phyloP scores from a whole-genome alignment of 2,888 invertebrate species.

The Sacculina carcini region DNA sequence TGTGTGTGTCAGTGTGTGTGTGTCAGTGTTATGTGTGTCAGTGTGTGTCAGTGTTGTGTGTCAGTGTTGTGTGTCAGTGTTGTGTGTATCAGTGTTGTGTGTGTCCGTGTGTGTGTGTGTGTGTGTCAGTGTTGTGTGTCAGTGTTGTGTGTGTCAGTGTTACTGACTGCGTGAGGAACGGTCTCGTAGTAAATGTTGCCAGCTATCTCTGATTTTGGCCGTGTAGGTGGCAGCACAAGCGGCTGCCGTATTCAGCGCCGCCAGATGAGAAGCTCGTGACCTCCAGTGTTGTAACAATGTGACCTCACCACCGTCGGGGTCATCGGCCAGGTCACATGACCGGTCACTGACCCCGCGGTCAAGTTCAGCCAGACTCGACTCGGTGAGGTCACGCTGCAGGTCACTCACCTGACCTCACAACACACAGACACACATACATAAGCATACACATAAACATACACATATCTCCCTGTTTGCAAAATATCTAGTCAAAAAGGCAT shows the following conservation, averaged over 20 bases:
- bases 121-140: background rate
- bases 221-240: slow-evolving; percentile 35
- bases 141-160: background rate
- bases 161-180: slow-evolving; percentile 42
- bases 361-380: slow-evolving; percentile 28
- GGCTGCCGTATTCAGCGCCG: slow-evolving; percentile 12
- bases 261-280: slow-evolving; percentile 30
- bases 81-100: too few relatives aligned
- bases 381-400: background rate
- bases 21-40: too few relatives aligned
- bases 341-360: slow-evolving; percentile 33
- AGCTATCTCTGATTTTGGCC: slow-evolving; percentile 52
- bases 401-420: background rate
- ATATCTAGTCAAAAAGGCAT: too few relatives aligned
- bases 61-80: too few relatives aligned
- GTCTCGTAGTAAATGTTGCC: slow-evolving; percentile 71
- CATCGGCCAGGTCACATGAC: slow-evolving; percentile 25
- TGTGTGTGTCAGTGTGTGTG: too few relatives aligned
- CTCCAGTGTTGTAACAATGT: too few relatives aligned
- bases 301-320: too few relatives aligned
- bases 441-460: too few relatives aligned
- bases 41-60: too few relatives aligned
- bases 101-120: too few relatives aligned
- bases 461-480: too few relatives aligned
- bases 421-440: too few relatives aligned